Base-by-base conservation (phyloP, 2,888 invertebrate genomes). In the Microplitis deprimator region DNA sequence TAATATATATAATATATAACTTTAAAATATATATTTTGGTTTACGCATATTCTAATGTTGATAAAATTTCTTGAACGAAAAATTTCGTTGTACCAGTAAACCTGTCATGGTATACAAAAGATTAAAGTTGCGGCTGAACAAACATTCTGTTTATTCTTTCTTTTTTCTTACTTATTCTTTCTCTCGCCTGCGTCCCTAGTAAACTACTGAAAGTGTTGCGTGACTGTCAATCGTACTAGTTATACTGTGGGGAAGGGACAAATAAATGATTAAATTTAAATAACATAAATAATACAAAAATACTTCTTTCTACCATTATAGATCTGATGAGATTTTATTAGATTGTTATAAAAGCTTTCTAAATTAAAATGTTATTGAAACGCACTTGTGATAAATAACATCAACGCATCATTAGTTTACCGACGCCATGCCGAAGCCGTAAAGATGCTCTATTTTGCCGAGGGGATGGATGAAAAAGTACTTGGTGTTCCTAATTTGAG, bases 101-200 rank as follows among this genome's bases (percentile, higher is more conserved):
- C 75, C 78, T 78, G 77, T 77, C 78, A 79, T 77, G 78, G 80
- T 75, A 82, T 82, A 89, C 89, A 89, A 89, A 89, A 89, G 89
- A 89, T 88, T 86, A 87, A 89, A 88, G 88, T 89, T 86, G 88
- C 89, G 89, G 89, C 89, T 89, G 89, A 89, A 89, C 86, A 89
- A 89, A 89, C 89, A 89, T 82, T 83, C 82, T 80, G 78, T 83
- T 59, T 75, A 68, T 68, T 67, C 67, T 67, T 20, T 73, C 29
- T 38, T 75, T 71, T 68, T 76, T 75, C 59, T 61, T 70, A 67
- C 73, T 69, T 16, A 38, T 74, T 72, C 64, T 65, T 39, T 67
- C 73, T 73, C 70, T 62, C 75, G 73, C 77, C 73, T 75, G 77
- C 59, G 59, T 71, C 17, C 20, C 17, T 29, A 50, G 50, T 50